Evolutionary conservation across 2,888 invertebrate species (phyloP).

Genomic region (Girardia tigrina): DNA sequence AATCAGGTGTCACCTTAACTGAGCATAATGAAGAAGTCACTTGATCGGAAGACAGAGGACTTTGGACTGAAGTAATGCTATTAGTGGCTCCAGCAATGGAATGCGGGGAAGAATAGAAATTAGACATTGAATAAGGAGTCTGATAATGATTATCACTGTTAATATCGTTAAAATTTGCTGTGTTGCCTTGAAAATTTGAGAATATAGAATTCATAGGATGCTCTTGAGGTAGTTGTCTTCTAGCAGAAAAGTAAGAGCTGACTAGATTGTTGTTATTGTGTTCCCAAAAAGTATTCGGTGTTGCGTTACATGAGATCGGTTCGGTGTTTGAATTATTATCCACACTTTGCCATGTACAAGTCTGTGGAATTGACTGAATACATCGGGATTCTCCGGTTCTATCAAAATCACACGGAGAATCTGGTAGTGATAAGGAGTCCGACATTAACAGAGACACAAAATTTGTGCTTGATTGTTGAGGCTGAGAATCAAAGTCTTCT

Average conservation of each 20-base stretch:
- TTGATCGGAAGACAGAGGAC: conserved; percentile 23
- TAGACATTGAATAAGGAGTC: neutral
- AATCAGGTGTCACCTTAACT: conserved; percentile 7
- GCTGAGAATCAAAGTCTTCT: neutral
- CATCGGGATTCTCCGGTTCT: neutral
- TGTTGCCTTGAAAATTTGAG: neutral
- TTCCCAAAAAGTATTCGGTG: conserved; percentile 5
- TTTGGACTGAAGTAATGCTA: conserved; percentile 1
- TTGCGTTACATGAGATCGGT: conserved; percentile 1
- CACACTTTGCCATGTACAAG: neutral
- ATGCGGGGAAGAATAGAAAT: neutral
- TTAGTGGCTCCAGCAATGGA: conserved; percentile 4
- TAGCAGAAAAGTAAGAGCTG: conserved; percentile 8
- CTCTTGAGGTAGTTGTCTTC: conserved; percentile 20
- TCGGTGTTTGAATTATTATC: conserved; percentile 1
- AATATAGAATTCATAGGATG: neutral
- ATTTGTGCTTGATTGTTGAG: conserved; percentile 1
- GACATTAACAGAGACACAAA: conserved; percentile 17
- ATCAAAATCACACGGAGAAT: conserved; percentile 8
- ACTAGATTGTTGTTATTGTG: neutral
- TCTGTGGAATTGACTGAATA: neutral
- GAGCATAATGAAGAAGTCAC: conserved; percentile 9
- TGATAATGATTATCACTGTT: conserved; percentile 7
- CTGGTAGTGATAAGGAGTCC: neutral
- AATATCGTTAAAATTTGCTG: neutral